Base-by-base conservation (phyloP, 2,888 invertebrate genomes). In the Fissipunctia ypsillon region DNA sequence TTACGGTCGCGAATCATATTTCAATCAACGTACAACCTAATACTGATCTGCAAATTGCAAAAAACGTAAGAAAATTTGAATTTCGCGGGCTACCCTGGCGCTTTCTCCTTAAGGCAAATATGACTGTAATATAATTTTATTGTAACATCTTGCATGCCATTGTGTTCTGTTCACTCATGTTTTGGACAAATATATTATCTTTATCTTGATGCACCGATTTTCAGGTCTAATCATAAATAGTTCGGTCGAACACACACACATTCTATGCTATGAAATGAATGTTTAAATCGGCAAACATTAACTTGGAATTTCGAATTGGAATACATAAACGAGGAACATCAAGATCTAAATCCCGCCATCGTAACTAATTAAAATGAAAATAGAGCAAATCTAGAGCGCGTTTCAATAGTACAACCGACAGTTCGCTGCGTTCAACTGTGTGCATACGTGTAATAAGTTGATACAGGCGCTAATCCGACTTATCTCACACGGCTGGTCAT, bases 401-500 rank as follows among this genome's bases (percentile, higher is more conserved):
- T 75, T 76, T 61, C 64, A 73, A 71, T 61, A 59, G 70, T 71
- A 69, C 63, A 68, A 73, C 45, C 56, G 61, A 52, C 73, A 76
- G 68, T 68, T 71, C 28, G 50, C 65, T 50, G 35, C 60, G 50
- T 65, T 71, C 61, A 61, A 59, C 54, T 65, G 43, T 61, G 38
- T 54, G 76, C 56, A 60, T 72, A 82, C 72, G 74, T 83, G 71
- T 71, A 79, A 68, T 77, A 73, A 80, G 78, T 77, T 80, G 69
- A 74, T 77, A 70, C 64, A 77, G 76, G 68, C 75, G 74, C 76
- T 84, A 85, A 89, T 85, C 83, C 82, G 82, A 82, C 84, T 86
- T 84, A 88, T 87, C 76, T 84, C 87, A 79, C 81, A 77, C 81
- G 84, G 72, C 78, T 87, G 83, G 81, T 69, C 82, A 84, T 84